phyloP scores from a whole-genome alignment of 1,140 invertebrate genomes.

The Caerostris darwini region DNA sequence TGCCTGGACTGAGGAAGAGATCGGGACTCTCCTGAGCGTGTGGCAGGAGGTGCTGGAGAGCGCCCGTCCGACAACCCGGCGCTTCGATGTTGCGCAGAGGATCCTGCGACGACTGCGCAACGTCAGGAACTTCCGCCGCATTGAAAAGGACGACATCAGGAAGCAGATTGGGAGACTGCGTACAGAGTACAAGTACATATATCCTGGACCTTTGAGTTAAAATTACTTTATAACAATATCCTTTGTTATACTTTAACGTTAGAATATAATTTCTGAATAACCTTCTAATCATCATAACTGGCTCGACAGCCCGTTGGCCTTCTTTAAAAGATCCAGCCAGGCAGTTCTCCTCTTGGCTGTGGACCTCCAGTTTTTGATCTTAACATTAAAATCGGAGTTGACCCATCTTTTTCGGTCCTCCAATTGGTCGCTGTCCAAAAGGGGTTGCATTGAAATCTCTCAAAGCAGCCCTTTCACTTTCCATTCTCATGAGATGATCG shows the following conservation, averaged over 20 bases:
- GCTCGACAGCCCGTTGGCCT: too few species aligned
- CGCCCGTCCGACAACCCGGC: not conserved
- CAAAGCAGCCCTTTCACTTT: too few species aligned
- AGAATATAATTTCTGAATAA: not conserved
- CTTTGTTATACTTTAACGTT: not conserved
- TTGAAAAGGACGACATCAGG: not conserved
- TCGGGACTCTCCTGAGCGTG: not conserved
- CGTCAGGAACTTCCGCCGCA: not conserved
- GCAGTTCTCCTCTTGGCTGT: too few species aligned
- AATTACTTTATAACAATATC: not conserved
- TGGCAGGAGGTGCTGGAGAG: not conserved
- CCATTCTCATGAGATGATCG: too few species aligned
- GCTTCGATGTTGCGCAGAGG: constrained; percentile 1
- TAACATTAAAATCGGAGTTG: too few species aligned
- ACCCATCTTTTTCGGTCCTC: too few species aligned
- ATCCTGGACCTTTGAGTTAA: not conserved
- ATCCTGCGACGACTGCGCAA: not conserved
- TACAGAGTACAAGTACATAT: constrained; percentile 14
- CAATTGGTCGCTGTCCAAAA: too few species aligned
- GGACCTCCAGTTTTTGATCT: too few species aligned
- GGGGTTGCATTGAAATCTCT: too few species aligned
- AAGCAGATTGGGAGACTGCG: not conserved
- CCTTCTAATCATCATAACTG: too few species aligned
- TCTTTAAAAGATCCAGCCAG: too few species aligned
- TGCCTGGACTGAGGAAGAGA: constrained; percentile 12